A percentile compares a stretch with the other conserved stretches of the same genome.
Conservation (phyloP, 2,113 vertebrate genomes). For the Xiphophorus maculatus region DNA sequence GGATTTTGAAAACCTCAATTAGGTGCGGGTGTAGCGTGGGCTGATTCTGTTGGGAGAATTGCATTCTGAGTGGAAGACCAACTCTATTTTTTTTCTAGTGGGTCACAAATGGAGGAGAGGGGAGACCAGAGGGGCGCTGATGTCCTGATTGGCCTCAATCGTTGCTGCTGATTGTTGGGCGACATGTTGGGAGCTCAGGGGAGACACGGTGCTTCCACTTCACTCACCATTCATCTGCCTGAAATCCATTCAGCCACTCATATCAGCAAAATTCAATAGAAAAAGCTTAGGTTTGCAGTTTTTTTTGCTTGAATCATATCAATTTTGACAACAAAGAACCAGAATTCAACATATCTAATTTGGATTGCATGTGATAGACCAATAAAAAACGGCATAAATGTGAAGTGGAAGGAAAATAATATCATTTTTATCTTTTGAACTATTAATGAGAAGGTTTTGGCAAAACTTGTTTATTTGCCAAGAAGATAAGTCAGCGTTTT, state of each 20-base stretch:
- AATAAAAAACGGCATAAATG: background rate
- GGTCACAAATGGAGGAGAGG: slow-evolving; percentile 52
- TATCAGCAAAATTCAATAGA: slow-evolving; percentile 19
- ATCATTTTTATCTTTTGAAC: background rate
- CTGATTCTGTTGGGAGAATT: slow-evolving; percentile 30
- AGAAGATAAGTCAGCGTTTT: too few relatives aligned
- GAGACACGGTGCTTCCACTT: slow-evolving; percentile 16
- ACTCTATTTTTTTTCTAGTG: slow-evolving; percentile 36
- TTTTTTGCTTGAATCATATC: too few relatives aligned
- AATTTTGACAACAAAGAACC: background rate
- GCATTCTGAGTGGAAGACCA: slow-evolving; percentile 36
- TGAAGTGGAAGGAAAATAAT: background rate
- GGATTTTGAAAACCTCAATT: slow-evolving; percentile 63
- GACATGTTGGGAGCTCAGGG: slow-evolving; percentile 46
- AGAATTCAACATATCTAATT: background rate
- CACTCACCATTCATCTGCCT: slow-evolving; percentile 6
- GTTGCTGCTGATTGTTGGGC: slow-evolving; percentile 52
- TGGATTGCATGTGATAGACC: background rate
- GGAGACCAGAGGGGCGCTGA: slow-evolving; percentile 39
- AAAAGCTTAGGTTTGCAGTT: too few relatives aligned
- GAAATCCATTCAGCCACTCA: slow-evolving; percentile 48
- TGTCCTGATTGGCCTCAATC: slow-evolving; percentile 73
- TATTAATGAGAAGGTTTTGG: too few relatives aligned
- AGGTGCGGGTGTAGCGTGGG: slow-evolving; percentile 21
- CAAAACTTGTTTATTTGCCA: too few relatives aligned